These are phyloP conservation scores for Hippocampus barbouri DNA, from an alignment of 2,113 vertebrate genomes.

Conservation along the genomic window DNA sequence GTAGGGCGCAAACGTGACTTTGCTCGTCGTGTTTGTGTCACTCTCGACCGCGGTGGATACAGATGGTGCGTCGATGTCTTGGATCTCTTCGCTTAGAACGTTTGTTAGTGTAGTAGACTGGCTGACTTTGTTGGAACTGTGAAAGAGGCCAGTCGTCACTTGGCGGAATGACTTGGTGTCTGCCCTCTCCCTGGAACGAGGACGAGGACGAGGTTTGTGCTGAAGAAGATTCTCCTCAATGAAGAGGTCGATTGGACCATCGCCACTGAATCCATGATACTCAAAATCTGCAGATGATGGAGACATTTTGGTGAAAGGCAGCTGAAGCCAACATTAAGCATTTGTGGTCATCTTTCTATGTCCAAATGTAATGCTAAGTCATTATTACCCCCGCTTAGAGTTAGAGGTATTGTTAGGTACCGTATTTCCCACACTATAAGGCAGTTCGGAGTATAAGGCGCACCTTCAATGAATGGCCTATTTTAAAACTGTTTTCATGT, in stretches of 20 bases:
- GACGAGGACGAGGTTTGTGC: slow-evolving; percentile 58
- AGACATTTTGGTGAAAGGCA: slow-evolving; percentile 1
- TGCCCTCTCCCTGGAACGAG: slow-evolving; percentile 47
- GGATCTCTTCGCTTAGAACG: not conserved
- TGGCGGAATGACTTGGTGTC: slow-evolving; percentile 33
- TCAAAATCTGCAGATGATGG: slow-evolving; percentile 69
- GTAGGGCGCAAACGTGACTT: not conserved
- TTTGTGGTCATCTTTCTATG: not conserved
- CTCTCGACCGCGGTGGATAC: not conserved
- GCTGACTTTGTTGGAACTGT: not conserved
- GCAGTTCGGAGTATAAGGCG: too few relatives aligned
- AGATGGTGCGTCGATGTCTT: not conserved
- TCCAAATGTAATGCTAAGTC: not conserved
- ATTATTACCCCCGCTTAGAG: not conserved
- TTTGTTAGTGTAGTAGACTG: slow-evolving; percentile 15
- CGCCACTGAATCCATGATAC: slow-evolving; percentile 85
- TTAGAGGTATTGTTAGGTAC: too few relatives aligned
- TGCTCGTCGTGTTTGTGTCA: slow-evolving; percentile 1
- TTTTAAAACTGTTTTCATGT: too few relatives aligned
- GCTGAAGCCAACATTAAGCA: not conserved
- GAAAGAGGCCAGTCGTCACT: slow-evolving; percentile 12
- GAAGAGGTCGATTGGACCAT: slow-evolving; percentile 77
- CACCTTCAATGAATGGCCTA: too few relatives aligned
- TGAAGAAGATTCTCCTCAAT: slow-evolving; percentile 89
- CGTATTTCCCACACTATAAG: too few relatives aligned